Percentiles rank a stretch among this genome's conserved stretches.
Conservation (phyloP, 2,113 vertebrate genomes). For the Trematomus loennbergii region DNA sequence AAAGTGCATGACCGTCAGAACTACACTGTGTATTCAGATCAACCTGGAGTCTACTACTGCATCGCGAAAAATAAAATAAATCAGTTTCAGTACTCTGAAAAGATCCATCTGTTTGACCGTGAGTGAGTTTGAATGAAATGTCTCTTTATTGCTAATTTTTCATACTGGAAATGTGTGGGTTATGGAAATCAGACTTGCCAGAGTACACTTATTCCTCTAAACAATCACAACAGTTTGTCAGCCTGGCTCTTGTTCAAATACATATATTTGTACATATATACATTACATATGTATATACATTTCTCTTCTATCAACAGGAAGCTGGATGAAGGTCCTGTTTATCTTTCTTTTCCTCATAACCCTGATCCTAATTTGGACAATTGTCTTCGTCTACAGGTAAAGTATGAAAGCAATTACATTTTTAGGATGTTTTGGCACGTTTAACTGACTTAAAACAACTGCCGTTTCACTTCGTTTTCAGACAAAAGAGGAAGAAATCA, state of each 20-base stretch:
- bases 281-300: background rate
- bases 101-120: constrained; percentile 49
- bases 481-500: constrained; percentile 41
- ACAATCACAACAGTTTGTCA: background rate
- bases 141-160: background rate
- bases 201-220: background rate
- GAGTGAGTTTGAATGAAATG: constrained; percentile 32
- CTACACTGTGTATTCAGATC: constrained; percentile 53
- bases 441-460: background rate
- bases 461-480: constrained; percentile 14
- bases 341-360: background rate
- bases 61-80: constrained; percentile 40
- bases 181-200: background rate
- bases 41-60: constrained; percentile 75
- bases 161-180: background rate
- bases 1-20: rapidly evolving
- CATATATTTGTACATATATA: background rate
- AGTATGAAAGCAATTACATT: background rate
- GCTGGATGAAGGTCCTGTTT: background rate
- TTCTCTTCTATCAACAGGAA: constrained; percentile 40
- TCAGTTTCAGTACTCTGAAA: background rate
- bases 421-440: rapidly evolving
- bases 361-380: constrained; percentile 16
- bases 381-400: constrained; percentile 67
- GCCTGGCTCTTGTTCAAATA: background rate